Conservation (phyloP, 2,888 invertebrate species). For the Phorcus lineatus region DNA sequence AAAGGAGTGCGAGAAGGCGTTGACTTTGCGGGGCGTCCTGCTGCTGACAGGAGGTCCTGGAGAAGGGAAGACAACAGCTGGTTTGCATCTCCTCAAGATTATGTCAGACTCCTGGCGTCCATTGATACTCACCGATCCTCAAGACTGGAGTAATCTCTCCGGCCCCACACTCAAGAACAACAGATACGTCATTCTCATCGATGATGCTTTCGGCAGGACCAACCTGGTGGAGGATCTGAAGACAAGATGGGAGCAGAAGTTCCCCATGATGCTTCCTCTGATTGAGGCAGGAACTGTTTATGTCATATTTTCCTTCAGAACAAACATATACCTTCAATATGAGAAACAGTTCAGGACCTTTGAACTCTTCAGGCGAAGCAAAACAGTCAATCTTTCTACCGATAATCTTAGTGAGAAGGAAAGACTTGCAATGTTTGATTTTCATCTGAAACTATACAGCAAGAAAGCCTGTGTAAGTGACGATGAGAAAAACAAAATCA, state of each 20-base stretch:
- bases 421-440: not conserved
- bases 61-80: not conserved
- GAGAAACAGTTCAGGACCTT: too few relatives aligned
- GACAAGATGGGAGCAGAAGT: not conserved
- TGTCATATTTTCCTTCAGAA: not conserved
- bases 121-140: not conserved
- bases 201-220: not conserved
- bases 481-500: not conserved
- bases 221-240: not conserved
- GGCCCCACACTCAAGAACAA: not conserved
- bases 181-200: not conserved
- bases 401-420: not conserved
- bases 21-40: not conserved
- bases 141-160: not conserved
- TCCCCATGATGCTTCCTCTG: not conserved
- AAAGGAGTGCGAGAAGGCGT: not conserved
- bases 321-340: too few relatives aligned
- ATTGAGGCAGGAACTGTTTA: not conserved
- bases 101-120: not conserved
- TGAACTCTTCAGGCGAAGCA: not conserved
- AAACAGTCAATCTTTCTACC: not conserved
- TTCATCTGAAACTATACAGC: not conserved
- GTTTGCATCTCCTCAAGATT: not conserved
- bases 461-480: not conserved
- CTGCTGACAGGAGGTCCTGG: not conserved